phyloP scores from a whole-genome alignment of 2,888 invertebrate species.

The Idaea biselata region DNA sequence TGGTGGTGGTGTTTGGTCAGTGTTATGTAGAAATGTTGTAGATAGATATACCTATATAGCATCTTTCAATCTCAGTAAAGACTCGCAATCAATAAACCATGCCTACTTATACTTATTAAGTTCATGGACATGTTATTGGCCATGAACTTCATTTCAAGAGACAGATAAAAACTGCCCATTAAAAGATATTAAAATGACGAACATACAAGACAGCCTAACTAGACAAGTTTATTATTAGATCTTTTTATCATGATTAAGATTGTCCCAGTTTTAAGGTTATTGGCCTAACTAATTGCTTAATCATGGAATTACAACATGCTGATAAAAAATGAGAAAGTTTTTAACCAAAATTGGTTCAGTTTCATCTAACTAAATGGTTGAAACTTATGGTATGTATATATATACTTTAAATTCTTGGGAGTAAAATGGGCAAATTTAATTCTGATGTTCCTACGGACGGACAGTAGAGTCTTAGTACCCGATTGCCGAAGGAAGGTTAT shows the following conservation, averaged over 20 bases:
- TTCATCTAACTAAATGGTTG: no score
- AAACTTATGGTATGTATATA: no score
- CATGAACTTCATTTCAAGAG: neutral
- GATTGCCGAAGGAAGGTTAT: no score
- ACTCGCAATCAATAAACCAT: neutral
- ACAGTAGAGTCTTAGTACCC: no score
- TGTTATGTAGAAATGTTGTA: no score
- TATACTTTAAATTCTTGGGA: no score
- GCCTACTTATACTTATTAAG: neutral
- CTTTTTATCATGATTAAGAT: neutral
- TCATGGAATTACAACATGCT: neutral
- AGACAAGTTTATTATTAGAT: neutral
- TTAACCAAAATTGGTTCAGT: no score
- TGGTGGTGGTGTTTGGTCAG: no score
- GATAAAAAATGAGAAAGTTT: neutral
- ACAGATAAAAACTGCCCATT: neutral
- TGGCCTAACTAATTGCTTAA: neutral
- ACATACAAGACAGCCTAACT: neutral
- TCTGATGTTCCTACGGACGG: no score
- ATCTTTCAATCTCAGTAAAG: neutral
- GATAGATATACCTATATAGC: no score
- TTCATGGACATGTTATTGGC: neutral
- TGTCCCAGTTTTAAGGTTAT: neutral
- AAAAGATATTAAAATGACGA: neutral
- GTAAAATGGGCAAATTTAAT: no score